These are phyloP conservation scores for Parasteatoda lunata DNA, from an alignment of 2,888 invertebrate genomes.

Conservation along the genomic window DNA sequence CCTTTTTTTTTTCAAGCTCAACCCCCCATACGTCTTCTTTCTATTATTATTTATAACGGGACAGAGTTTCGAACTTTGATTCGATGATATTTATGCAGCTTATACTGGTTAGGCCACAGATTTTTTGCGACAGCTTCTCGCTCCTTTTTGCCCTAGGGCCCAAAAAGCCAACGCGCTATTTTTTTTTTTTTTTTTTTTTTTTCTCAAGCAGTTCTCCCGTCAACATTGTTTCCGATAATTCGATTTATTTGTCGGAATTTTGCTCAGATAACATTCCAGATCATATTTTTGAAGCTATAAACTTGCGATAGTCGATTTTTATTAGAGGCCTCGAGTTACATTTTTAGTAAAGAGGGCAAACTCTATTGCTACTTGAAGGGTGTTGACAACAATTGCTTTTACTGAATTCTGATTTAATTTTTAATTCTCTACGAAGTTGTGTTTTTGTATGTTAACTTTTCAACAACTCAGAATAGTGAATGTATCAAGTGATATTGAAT, in stretches of 20 bases:
- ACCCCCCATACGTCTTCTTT: conserved; percentile 1
- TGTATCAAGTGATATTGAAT: too few species aligned
- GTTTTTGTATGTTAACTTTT: too few species aligned
- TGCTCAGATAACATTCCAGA: conserved; percentile 59
- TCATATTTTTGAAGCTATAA: conserved; percentile 57
- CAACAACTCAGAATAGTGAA: too few species aligned
- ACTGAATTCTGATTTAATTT: too few species aligned
- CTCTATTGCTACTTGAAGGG: too few species aligned
- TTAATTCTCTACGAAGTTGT: too few species aligned
- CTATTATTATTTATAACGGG: conserved; percentile 52
- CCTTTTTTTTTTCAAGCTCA: conserved; percentile 4
- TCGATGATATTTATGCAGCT: conserved; percentile 58
- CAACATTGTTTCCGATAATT: conserved; percentile 68
- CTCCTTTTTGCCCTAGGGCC: not conserved
- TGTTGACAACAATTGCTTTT: too few species aligned
- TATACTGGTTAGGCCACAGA: not conserved
- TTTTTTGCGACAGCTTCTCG: not conserved
- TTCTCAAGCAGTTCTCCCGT: conserved; percentile 9
- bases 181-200: conserved; percentile 11
- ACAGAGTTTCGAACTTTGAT: conserved; percentile 43
- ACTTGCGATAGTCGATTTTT: conserved; percentile 58
- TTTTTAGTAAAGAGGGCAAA: too few species aligned
- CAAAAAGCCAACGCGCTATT: conserved; percentile 23
- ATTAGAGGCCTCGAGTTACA: conserved; percentile 26
- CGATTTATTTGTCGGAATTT: conserved; percentile 63